Percentiles rank a stretch among this genome's conserved stretches.
These are phyloP conservation scores for Popillia japonica DNA, from an alignment of 1,140 invertebrate species.

Conservation along the genomic window DNA sequence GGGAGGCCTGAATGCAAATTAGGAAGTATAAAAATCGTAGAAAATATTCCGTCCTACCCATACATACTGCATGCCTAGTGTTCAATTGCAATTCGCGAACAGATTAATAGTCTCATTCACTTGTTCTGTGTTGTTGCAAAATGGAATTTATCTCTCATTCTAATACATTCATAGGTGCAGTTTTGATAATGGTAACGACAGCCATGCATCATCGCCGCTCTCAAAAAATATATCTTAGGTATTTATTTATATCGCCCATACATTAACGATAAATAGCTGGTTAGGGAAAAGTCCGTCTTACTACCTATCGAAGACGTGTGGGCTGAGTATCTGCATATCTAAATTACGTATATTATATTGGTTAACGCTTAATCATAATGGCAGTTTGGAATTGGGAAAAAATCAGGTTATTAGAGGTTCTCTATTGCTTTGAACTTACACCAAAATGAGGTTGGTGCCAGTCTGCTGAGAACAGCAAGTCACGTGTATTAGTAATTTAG, in stretches of 20 bases:
- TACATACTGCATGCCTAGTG: background rate
- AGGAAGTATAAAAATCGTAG: slow-evolving; percentile 4
- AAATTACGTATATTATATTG: slow-evolving; percentile 7
- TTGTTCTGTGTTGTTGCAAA: slow-evolving; percentile 28
- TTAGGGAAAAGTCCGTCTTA: slow-evolving; percentile 9
- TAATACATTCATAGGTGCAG: slow-evolving; percentile 30
- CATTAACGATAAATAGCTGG: background rate
- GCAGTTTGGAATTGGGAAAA: slow-evolving; percentile 14
- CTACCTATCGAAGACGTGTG: background rate
- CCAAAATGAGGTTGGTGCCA: background rate
- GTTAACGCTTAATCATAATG: slow-evolving; percentile 13
- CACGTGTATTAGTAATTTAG: no score
- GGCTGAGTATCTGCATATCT: slow-evolving; percentile 26
- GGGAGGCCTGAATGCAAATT: slow-evolving; percentile 9
- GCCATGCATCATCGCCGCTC: slow-evolving; percentile 20
- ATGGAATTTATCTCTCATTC: slow-evolving; percentile 31
- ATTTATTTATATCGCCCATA: slow-evolving; percentile 30
- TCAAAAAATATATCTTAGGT: slow-evolving; percentile 9
- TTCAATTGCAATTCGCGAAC: slow-evolving; percentile 22
- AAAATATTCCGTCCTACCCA: slow-evolving; percentile 31
- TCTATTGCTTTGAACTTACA: background rate
- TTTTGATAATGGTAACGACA: slow-evolving; percentile 36
- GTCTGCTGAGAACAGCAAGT: background rate
- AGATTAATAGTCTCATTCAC: slow-evolving; percentile 37
- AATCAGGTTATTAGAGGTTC: background rate